Evolutionary conservation across 2,113 vertebrate species (phyloP).

Genomic region (Eira barbara): DNA sequence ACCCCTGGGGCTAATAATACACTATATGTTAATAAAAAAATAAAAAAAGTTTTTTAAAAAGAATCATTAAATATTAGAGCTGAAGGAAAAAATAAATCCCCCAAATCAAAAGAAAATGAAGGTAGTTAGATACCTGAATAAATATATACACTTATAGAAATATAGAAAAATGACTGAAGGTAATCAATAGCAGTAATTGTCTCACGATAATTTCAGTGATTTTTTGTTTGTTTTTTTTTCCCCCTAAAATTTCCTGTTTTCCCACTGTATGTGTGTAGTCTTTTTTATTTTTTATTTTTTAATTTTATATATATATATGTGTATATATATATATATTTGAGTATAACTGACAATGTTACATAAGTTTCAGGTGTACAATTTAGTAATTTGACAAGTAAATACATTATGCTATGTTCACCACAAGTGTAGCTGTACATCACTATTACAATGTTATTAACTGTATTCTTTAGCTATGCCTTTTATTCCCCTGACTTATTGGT

Average conservation of each 20-base stretch:
- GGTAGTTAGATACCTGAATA: background rate
- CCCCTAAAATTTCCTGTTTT: background rate
- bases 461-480: background rate
- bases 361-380: background rate
- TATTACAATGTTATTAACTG: background rate
- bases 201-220: background rate
- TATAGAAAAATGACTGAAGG: background rate
- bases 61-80: too few species aligned
- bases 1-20: too few species aligned
- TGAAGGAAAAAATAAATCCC: too few species aligned
- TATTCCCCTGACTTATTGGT: background rate
- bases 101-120: background rate
- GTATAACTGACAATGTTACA: background rate
- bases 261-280: background rate
- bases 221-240: background rate
- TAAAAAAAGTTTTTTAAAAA: too few species aligned
- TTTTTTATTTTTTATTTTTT: background rate
- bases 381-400: background rate
- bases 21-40: too few species aligned
- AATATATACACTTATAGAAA: background rate
- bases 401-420: background rate
- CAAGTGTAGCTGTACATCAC: background rate
- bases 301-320: background rate
- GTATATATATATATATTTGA: background rate
- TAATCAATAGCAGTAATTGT: background rate